Evolutionary conservation across 2,888 invertebrate genomes (phyloP).

Genomic region (Lepidocyrtinus sp.): DNA sequence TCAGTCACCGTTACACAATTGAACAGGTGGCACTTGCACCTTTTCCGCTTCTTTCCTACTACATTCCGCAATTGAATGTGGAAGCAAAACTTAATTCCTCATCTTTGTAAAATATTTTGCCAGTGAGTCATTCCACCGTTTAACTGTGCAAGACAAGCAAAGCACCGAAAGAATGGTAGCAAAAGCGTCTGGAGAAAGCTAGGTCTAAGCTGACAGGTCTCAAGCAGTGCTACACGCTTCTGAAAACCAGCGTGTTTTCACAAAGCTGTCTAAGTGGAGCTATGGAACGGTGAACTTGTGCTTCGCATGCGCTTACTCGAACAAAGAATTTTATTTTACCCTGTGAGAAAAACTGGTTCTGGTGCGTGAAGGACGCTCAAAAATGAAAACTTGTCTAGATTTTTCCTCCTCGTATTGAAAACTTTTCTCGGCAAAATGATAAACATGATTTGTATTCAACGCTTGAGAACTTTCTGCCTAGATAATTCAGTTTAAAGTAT

Average conservation of each 20-base stretch:
- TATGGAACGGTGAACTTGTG: background rate
- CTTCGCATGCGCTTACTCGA: background rate
- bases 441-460: too few relatives aligned
- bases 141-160: too few relatives aligned
- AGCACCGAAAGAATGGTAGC: background rate
- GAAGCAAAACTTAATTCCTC: too few relatives aligned
- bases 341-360: background rate
- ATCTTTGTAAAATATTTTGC: too few relatives aligned
- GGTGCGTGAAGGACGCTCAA: background rate
- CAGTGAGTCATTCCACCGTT: too few relatives aligned
- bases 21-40: conserved; percentile 26
- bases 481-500: too few relatives aligned
- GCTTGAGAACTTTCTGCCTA: too few relatives aligned
- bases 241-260: background rate
- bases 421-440: too few relatives aligned
- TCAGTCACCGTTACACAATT: conserved; percentile 41
- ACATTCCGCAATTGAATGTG: too few relatives aligned
- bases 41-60: background rate
- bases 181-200: background rate
- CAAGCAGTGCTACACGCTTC: background rate
- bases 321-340: background rate
- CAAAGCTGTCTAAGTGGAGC: background rate
- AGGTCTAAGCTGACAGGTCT: background rate
- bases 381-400: too few relatives aligned
- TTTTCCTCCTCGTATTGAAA: too few relatives aligned